phyloP scores from a whole-genome alignment of 2,888 invertebrate species.

The Herminia tarsipennalis region DNA sequence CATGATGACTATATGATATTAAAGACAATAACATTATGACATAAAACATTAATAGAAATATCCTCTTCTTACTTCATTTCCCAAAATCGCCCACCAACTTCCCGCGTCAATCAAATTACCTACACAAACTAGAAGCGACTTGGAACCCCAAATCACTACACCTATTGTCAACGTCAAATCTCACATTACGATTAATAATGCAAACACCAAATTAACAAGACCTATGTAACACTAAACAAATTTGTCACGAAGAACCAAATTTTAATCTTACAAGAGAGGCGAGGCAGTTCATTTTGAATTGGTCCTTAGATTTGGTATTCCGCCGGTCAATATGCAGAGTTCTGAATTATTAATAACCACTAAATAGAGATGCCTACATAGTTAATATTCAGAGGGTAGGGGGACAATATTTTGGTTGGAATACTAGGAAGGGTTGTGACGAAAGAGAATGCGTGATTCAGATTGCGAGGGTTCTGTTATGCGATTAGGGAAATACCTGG shows the following conservation, averaged over 20 bases:
- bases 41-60: no score
- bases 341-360: constrained; percentile 75
- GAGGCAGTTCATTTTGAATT: constrained; percentile 39
- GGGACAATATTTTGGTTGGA: constrained; percentile 74
- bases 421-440: constrained; percentile 57
- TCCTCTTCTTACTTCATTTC: no score
- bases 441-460: constrained; percentile 69
- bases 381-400: constrained; percentile 75
- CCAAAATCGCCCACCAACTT: constrained; percentile 5
- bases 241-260: constrained; percentile 5
- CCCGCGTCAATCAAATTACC: constrained; percentile 9
- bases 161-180: constrained; percentile 43
- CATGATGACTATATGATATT: no score
- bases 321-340: constrained; percentile 69
- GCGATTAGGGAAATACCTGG: constrained; percentile 45
- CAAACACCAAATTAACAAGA: constrained; percentile 38
- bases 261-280: constrained; percentile 7
- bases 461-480: constrained; percentile 49
- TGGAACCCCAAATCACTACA: constrained; percentile 25
- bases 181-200: constrained; percentile 41
- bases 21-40: no score
- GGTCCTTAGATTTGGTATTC: constrained; percentile 64
- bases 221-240: constrained; percentile 10
- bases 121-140: constrained; percentile 17
- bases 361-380: constrained; percentile 71